These are phyloP conservation scores for Heterochromis multidens DNA, from an alignment of 2,113 vertebrate genomes.

Conservation along the genomic window DNA sequence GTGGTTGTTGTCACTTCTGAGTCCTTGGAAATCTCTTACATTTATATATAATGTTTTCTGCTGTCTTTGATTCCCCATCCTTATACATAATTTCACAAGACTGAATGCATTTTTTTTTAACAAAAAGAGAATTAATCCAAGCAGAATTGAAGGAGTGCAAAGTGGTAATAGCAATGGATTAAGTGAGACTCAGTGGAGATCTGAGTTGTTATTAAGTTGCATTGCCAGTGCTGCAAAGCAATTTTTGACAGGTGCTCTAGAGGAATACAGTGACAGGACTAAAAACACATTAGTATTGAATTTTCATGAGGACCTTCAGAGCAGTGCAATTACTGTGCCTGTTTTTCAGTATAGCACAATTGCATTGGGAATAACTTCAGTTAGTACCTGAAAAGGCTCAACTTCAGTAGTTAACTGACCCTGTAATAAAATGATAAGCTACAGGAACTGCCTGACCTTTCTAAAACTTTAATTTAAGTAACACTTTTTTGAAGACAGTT, in stretches of 20 bases:
- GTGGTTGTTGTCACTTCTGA: background rate
- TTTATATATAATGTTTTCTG: background rate
- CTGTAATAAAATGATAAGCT: background rate
- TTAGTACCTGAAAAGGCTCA: background rate
- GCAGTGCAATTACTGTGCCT: slow-evolving; percentile 43
- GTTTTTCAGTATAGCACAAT: slow-evolving; percentile 17
- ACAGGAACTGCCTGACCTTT: background rate
- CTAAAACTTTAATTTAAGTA: background rate
- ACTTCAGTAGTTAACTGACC: background rate
- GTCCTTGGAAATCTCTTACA: background rate
- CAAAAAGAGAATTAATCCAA: slow-evolving; percentile 14
- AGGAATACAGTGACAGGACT: slow-evolving; percentile 36
- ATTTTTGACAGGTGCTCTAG: slow-evolving; percentile 51
- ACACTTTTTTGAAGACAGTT: background rate
- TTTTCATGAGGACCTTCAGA: slow-evolving; percentile 47
- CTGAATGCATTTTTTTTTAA: background rate
- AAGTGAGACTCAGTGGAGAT: slow-evolving; percentile 34
- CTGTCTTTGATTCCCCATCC: background rate
- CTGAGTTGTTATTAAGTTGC: slow-evolving; percentile 44
- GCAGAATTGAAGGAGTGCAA: slow-evolving; percentile 9
- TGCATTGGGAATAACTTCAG: slow-evolving; percentile 17
- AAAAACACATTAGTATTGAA: slow-evolving; percentile 54
- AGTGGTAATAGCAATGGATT: slow-evolving; percentile 47
- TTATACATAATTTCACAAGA: background rate
- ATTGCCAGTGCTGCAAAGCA: slow-evolving; percentile 26